Conservation (phyloP, 2,888 invertebrate genomes). For the Hermodice carunculata region DNA sequence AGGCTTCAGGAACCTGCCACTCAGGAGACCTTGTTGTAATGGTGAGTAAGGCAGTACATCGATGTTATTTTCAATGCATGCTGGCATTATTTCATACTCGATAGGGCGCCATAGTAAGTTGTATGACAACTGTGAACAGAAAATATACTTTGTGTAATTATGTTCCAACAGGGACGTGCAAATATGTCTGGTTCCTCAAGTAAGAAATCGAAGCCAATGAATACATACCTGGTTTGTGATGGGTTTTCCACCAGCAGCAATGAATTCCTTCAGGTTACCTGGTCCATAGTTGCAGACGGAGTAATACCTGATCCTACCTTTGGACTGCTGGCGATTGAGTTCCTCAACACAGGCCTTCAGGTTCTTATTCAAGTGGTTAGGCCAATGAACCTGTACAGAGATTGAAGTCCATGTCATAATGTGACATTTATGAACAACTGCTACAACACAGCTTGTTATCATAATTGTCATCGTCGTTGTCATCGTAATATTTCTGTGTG, state of each 20-base stretch:
- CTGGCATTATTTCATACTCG: conserved; percentile 57
- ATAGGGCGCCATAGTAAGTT: conserved; percentile 62
- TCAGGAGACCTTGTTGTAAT: conserved; percentile 64
- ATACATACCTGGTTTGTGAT: conserved; percentile 58
- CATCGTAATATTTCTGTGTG: too few relatives aligned
- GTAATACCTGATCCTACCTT: conserved; percentile 59
- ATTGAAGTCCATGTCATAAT: too few relatives aligned
- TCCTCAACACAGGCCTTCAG: conserved; percentile 52
- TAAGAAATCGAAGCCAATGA: too few relatives aligned
- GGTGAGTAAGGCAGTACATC: conserved; percentile 64
- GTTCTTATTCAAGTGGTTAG: conserved; percentile 53
- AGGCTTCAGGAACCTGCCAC: conserved; percentile 53
- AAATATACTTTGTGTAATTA: neutral
- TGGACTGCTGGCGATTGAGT: conserved; percentile 55
- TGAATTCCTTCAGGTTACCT: conserved; percentile 52
- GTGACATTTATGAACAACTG: too few relatives aligned
- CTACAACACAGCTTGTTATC: too few relatives aligned
- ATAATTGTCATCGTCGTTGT: too few relatives aligned
- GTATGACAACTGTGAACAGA: conserved; percentile 58
- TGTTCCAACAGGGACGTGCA: neutral
- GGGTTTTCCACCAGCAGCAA: conserved; percentile 56
- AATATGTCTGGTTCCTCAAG: neutral
- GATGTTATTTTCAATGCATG: conserved; percentile 52
- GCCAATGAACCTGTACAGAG: conserved; percentile 57
- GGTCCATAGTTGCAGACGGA: conserved; percentile 66